Conservation (phyloP, 1,140 invertebrate genomes). For the Ceratosolen fusciceps region DNA sequence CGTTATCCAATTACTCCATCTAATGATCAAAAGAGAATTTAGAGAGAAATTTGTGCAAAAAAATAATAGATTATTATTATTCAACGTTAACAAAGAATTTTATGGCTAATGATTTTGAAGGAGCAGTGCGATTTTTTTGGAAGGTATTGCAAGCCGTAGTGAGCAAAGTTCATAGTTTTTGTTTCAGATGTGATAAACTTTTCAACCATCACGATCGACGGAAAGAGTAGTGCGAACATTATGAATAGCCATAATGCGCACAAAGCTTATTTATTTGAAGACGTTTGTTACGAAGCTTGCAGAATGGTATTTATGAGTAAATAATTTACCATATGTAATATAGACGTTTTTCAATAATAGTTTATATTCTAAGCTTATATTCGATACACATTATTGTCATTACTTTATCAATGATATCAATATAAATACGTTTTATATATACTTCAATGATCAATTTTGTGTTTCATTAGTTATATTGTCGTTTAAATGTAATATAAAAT, state of each 20-base stretch:
- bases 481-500: too few species aligned
- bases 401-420: too few species aligned
- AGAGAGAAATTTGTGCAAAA: slow-evolving; percentile 53
- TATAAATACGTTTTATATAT: too few species aligned
- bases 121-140: slow-evolving; percentile 54
- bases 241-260: slow-evolving; percentile 54
- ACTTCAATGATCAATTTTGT: too few species aligned
- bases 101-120: slow-evolving; percentile 21
- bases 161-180: slow-evolving; percentile 59
- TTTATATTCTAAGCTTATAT: too few species aligned
- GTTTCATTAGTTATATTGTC: too few species aligned
- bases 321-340: slow-evolving; percentile 48
- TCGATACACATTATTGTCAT: too few species aligned
- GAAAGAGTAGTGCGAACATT: slow-evolving; percentile 49
- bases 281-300: slow-evolving; percentile 58
- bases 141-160: slow-evolving; percentile 60
- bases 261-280: slow-evolving; percentile 53
- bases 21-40: slow-evolving; percentile 59
- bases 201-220: slow-evolving; percentile 61
- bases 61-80: slow-evolving; percentile 65
- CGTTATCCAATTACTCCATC: slow-evolving; percentile 65
- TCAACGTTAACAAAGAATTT: slow-evolving; percentile 53
- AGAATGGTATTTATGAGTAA: slow-evolving; percentile 55
- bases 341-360: too few species aligned
- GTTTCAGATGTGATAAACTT: slow-evolving; percentile 58